Evolutionary conservation across 2,797 vertebrate genomes (phyloP).

Genomic region (Microctenopoma lineatum): DNA sequence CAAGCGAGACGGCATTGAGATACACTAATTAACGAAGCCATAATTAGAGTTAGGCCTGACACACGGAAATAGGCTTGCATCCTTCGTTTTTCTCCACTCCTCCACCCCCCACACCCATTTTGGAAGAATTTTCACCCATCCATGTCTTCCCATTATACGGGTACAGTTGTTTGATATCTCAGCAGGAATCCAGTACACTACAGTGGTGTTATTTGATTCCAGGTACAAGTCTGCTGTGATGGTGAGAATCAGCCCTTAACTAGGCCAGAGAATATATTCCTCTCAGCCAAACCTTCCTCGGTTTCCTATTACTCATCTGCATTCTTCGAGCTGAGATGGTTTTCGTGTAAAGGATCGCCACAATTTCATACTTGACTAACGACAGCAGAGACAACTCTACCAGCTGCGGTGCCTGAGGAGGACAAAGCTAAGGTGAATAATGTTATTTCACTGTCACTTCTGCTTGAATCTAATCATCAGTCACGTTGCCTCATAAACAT

Average conservation of each 20-base stretch:
- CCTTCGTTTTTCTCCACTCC: slow-evolving; percentile 13
- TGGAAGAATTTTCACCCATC: slow-evolving; percentile 50
- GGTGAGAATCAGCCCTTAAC: slow-evolving; percentile 35
- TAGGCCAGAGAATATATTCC: slow-evolving; percentile 61
- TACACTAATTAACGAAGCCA: slow-evolving; percentile 81
- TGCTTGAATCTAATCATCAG: slow-evolving; percentile 71
- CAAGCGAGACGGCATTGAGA: slow-evolving; percentile 69
- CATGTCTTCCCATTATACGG: slow-evolving; percentile 16
- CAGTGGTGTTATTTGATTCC: slow-evolving; percentile 48
- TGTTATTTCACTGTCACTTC: slow-evolving; percentile 77
- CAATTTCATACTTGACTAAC: slow-evolving; percentile 68
- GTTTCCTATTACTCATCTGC: slow-evolving; percentile 48
- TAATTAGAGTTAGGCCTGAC: slow-evolving; percentile 80
- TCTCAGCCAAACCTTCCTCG: slow-evolving; percentile 15
- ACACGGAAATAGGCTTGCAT: slow-evolving; percentile 64
- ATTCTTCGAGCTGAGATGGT: slow-evolving; percentile 44
- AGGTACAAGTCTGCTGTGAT: slow-evolving; percentile 35
- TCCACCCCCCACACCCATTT: slow-evolving; percentile 30
- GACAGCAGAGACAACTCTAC: slow-evolving; percentile 54
- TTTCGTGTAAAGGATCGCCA: slow-evolving; percentile 61
- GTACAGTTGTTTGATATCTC: slow-evolving; percentile 47
- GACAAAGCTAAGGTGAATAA: slow-evolving; percentile 73
- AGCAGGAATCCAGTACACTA: slow-evolving; percentile 37
- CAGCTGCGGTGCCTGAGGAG: slow-evolving; percentile 46
- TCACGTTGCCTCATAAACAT: slow-evolving; percentile 76